Evolutionary conservation across 2,113 vertebrate genomes (phyloP).

Genomic region (Rhinolophus ferrumequinum): DNA sequence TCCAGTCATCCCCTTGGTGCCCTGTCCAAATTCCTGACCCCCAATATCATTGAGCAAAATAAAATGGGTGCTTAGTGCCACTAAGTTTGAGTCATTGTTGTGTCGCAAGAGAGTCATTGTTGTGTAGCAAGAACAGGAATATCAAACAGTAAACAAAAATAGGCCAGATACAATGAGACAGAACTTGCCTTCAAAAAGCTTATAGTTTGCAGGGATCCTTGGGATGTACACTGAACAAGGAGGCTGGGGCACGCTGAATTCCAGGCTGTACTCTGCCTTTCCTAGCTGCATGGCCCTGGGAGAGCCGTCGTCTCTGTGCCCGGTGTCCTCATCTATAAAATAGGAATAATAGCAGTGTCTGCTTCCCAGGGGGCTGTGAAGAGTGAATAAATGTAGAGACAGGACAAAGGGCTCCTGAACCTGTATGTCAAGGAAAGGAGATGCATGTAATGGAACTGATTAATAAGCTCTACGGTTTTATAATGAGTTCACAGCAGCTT

Average conservation of each 20-base stretch:
- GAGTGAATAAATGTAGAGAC: background rate
- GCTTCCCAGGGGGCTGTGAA: no score
- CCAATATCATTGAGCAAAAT: background rate
- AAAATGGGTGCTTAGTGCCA: background rate
- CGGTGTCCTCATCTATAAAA: background rate
- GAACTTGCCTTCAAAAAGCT: background rate
- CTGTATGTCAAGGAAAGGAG: background rate
- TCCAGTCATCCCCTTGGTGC: no score
- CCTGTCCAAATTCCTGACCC: background rate
- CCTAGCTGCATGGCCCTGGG: fast-evolving
- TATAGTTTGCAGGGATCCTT: background rate
- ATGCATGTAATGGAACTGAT: background rate
- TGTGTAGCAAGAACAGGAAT: background rate
- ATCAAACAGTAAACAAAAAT: background rate
- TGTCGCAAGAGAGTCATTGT: background rate
- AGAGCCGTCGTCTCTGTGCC: background rate
- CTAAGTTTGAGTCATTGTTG: background rate
- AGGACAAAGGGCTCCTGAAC: background rate
- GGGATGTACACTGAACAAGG: background rate
- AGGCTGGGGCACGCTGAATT: background rate
- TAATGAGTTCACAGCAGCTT: background rate
- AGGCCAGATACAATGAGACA: background rate
- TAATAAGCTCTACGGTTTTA: background rate
- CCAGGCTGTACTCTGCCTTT: background rate
- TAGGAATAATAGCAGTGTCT: background rate